Evolutionary conservation across 2,888 invertebrate genomes (phyloP).

Genomic region (Drosophila pseudotalamancana): DNA sequence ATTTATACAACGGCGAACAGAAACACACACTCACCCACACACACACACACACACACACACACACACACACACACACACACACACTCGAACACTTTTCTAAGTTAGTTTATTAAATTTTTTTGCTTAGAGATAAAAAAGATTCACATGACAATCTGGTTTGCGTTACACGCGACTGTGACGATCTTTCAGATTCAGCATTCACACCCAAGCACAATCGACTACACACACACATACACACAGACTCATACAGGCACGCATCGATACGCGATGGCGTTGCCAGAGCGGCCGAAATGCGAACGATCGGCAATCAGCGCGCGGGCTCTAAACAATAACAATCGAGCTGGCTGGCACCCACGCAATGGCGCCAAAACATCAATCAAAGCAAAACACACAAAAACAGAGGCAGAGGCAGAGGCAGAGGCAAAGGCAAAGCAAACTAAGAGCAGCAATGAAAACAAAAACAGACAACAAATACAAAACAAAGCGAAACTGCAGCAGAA

Average conservation of each 20-base stretch:
- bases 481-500: constrained; percentile 21
- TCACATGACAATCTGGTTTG: constrained; percentile 73
- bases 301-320: constrained; percentile 13
- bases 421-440: constrained; percentile 31
- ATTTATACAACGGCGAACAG: constrained; percentile 1
- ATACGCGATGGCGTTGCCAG: constrained; percentile 45
- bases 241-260: constrained; percentile 2
- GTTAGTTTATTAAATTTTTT: constrained; percentile 17
- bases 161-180: constrained; percentile 51
- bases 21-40: background rate
- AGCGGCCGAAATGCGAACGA: constrained; percentile 18
- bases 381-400: constrained; percentile 49
- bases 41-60: background rate
- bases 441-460: constrained; percentile 34
- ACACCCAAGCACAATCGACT: background rate
- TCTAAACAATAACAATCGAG: constrained; percentile 37
- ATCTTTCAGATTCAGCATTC: constrained; percentile 31
- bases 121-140: constrained; percentile 45
- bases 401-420: constrained; percentile 21
- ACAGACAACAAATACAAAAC: constrained; percentile 35
- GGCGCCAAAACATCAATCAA: constrained; percentile 77
- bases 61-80: background rate
- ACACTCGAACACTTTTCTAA: background rate
- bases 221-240: background rate
- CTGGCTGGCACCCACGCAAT: constrained; percentile 49